Base-by-base conservation (phyloP, 2,888 invertebrate species). In the Pardosa pseudoannulata region DNA sequence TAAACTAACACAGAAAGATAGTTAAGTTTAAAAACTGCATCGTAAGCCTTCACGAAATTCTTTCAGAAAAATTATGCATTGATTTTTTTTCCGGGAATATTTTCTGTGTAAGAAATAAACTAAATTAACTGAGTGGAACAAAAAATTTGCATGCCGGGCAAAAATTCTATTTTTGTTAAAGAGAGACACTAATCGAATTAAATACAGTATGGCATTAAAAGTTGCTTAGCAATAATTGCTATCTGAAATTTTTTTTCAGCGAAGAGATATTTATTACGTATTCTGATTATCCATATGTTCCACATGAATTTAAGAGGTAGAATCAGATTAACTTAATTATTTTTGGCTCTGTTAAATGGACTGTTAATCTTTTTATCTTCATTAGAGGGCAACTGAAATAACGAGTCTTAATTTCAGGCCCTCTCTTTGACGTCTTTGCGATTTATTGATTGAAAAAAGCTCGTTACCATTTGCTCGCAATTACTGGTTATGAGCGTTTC, bases 341-440 rank as follows among this genome's bases (percentile, higher is more conserved):
- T 46, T 46, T 46, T 46, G n/a, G 46, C 46, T 16, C 46, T 46
- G 46, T 46, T 46, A 46, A 46, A 46, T 46, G 46, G 46, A 46
- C 46, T 46, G 46, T 46, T 46, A 46, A 46, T 46, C 46, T 46
- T 46, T 46, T 46, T 46, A 46, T 46, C 46, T 46, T 46, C 46
- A 46, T 46, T 46, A 46, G 46, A 16, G 2, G 16, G 11, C 7
- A 16, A 46, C 16, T 9, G 16, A 46, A 46, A 16, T 46, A 13
- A 46, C 46, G 46, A 16, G 16, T 6, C 46, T 46, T 46, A 6
- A 46, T 46, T 46, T 36, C 2, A 46, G 5, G 46, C 16, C 16
- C 2, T n/a, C 46, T 46, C 16, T 16, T 46, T 46, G 16, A 46
- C 7, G 46, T 13, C 11, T 46, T 46, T 46, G 9, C 1, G 2